phyloP scores from a whole-genome alignment of 2,113 vertebrate species.

The Ceyx melanurus region DNA sequence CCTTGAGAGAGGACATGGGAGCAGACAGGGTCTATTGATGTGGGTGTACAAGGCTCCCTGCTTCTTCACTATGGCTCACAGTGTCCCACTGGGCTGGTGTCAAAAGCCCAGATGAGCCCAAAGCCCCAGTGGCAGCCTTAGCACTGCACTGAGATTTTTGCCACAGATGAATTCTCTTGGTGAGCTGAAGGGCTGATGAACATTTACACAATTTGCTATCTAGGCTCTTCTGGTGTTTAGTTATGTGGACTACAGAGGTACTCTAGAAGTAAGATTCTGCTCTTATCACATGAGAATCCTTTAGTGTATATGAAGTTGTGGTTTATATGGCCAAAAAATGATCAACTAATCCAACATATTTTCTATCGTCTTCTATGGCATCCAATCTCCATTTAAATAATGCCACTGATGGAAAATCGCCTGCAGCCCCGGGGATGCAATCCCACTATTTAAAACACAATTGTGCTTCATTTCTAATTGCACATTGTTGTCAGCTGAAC shows the following conservation, averaged over 20 bases:
- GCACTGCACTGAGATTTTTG: background rate
- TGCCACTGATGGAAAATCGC: background rate
- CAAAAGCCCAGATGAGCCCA: background rate
- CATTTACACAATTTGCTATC: background rate
- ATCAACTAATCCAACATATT: background rate
- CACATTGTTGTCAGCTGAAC: background rate
- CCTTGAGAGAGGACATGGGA: background rate
- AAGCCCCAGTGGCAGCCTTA: rapidly evolving
- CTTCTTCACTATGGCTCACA: rapidly evolving
- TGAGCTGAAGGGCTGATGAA: background rate
- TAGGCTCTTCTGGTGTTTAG: background rate
- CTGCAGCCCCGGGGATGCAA: background rate
- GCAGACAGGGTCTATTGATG: background rate
- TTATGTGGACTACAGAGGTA: background rate
- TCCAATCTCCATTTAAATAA: background rate
- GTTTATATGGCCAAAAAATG: background rate
- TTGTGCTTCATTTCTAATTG: background rate
- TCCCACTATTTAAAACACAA: conserved; percentile 9
- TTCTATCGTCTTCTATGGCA: background rate
- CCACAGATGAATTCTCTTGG: background rate
- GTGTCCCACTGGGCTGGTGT: background rate
- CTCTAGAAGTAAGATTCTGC: background rate
- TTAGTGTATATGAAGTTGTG: background rate
- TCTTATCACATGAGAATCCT: background rate
- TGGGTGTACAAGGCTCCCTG: background rate